Evolutionary conservation across 1,140 invertebrate genomes (phyloP), one percentile per base, ranked within the genome.

Genomic region (Cydia splendana): DNA sequence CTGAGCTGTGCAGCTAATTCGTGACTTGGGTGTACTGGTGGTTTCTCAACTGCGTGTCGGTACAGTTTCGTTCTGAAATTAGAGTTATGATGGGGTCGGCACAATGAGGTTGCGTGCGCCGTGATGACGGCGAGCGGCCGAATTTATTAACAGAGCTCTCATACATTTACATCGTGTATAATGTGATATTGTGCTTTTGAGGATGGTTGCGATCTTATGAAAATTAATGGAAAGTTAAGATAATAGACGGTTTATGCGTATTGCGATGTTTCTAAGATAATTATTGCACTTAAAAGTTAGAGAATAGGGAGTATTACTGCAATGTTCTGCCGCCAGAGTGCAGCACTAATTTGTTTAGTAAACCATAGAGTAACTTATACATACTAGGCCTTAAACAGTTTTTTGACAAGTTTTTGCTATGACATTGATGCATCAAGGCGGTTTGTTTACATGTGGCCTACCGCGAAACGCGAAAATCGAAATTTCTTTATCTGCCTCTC

Each of bases 1-100:
- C 45, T 62, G 2, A 62, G 9, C n/a, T 24, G 10, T 12, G 20
- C 1, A 62, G 7, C 18, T 62, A 18, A 18, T 4, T 18, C 53
- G 12, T 7, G 13, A 18, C 15, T 30, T 71, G 34, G 67, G 4
- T 12, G 30, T 71, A 42, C 67, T 71, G 67, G 10, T 24, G 45
- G 4, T 38, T 42, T 1, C 13, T 38, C 28, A 34, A 38, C 30
- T 38, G n/a, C 15, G 30, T 20, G 18, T 12, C 34, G 30, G 67
- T 71, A 71, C 67, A 71, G 67, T 71, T 71, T 71, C 67, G 67
- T 71, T 71, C 67, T 38, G 67, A 71, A 71, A 71, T 71, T 71
- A 71, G 67, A 71, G 67, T 71, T 71, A 71, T 71, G 67, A 71
- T 71, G 67, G 65, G 65, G 4, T 42, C 67, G 67, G 67, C 15